Conservation (phyloP, 2,113 vertebrate species). For the Solea senegalensis region DNA sequence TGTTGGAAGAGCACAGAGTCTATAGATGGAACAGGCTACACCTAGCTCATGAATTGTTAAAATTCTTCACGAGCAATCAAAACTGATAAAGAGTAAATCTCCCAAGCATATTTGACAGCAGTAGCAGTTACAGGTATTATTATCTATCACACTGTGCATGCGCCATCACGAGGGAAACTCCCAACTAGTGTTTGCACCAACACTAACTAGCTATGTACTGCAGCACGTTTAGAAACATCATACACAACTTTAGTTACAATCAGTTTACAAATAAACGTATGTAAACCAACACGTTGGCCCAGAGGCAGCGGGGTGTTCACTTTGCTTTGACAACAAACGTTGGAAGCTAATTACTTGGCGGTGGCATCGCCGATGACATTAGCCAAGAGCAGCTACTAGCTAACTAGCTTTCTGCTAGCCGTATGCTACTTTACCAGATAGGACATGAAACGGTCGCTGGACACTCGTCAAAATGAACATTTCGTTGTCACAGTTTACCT, state of each 20-base stretch:
- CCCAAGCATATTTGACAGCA: background rate
- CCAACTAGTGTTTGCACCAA: slow-evolving; percentile 32
- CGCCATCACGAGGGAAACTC: slow-evolving; percentile 39
- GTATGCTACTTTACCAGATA: background rate
- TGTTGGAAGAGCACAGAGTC: slow-evolving; percentile 56
- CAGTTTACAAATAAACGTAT: rapidly evolving
- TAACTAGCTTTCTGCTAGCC: slow-evolving; percentile 55
- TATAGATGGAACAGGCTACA: background rate
- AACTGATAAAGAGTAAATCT: background rate
- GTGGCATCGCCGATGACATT: slow-evolving; percentile 26
- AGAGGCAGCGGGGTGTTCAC: background rate
- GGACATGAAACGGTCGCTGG: background rate
- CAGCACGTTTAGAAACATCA: slow-evolving; percentile 4
- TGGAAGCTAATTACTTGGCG: background rate
- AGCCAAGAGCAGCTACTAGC: slow-evolving; percentile 23
- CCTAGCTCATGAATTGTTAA: background rate
- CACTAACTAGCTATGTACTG: slow-evolving; percentile 5
- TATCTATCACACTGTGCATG: background rate
- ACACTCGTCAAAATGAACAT: background rate
- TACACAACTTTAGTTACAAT: background rate
- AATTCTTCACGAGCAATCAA: background rate
- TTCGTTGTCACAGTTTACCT: slow-evolving; percentile 33
- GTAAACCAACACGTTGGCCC: rapidly evolving
- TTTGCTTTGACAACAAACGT: background rate
- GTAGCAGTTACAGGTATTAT: background rate